Conservation (phyloP, 2,797 vertebrate genomes). For the Falco cherrug region DNA sequence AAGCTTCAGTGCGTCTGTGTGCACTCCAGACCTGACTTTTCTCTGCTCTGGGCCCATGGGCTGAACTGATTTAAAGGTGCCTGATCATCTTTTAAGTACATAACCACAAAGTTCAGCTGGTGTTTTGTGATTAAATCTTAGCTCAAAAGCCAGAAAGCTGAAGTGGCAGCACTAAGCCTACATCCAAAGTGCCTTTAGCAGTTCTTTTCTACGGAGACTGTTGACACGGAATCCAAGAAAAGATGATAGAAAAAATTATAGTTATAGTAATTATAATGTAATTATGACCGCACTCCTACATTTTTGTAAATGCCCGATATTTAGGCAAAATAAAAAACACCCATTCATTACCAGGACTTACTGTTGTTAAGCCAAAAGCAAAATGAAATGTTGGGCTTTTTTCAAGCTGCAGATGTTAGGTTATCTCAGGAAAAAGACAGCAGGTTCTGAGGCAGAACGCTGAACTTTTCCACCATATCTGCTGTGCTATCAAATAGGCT, state of each 20-base stretch:
- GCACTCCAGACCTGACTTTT: conserved; percentile 25
- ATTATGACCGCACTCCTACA: neutral
- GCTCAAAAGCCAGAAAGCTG: conserved; percentile 19
- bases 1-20: conserved; percentile 23
- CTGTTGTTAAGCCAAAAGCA: neutral
- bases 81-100: conserved; percentile 61
- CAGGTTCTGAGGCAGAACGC: conserved; percentile 18
- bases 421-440: conserved; percentile 27
- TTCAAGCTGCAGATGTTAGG: neutral
- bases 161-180: neutral
- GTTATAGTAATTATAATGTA: neutral
- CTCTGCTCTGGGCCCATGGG: conserved; percentile 14
- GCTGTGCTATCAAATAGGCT: conserved; percentile 17
- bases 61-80: conserved; percentile 53
- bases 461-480: neutral
- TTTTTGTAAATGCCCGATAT: neutral
- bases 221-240: neutral
- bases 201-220: neutral
- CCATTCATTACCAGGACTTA: neutral
- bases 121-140: conserved; percentile 34
- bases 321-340: neutral
- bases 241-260: neutral
- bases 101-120: conserved; percentile 36
- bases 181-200: neutral
- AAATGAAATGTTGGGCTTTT: neutral